Base-by-base conservation (phyloP, 2,797 vertebrate species). In the Netta rufina region DNA sequence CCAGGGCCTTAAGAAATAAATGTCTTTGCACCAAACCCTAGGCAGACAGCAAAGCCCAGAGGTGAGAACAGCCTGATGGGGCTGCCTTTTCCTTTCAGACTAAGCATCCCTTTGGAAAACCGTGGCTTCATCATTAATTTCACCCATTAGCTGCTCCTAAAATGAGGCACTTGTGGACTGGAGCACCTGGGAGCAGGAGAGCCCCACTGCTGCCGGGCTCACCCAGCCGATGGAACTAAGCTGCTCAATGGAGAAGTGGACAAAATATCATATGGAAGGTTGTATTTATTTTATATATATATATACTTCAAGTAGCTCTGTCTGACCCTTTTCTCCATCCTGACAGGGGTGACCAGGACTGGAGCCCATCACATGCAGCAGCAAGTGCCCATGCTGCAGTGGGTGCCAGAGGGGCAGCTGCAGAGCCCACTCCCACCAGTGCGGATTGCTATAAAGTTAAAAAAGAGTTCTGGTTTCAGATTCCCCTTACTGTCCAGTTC, bases 101-200 rank as follows among this genome's bases (percentile, higher is more conserved):
- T 13, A 33, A 28, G 22, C 32, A 45, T 45, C 41, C 12, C 20
- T 13, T 8, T 2, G 11, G 13, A 39, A 11, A 32, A 17, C 41
- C 25, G 3, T 33, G 25, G 11, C 72, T 45, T 24, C 14, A 14
- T 22, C 8, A 45, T 60, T 49, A 49, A 28, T 49, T 86, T 53
- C 38, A 73, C 28, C 27, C 19, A 18, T 43, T 38, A 18, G 24
- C 66, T 78, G 53, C 49, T 80, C 61, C 75, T 71, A 11, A 71
- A 92, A 24, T 0, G 0, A 53, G 38, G 20, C 2, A 6, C 49
- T 7, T 62, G 39, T 5, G 54, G 58, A 10, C 9, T 12, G 3
- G 49, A 33, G 12, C 39, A 56, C 47, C 53, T 21, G 73, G 27
- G 28, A 85, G 41, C 56, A 28, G 39, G 11, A 54, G 28, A 20